Percentiles rank a stretch among this genome's conserved stretches.
phyloP scores from a whole-genome alignment of 2,113 vertebrate species.

The Phoxinus phoxinus region DNA sequence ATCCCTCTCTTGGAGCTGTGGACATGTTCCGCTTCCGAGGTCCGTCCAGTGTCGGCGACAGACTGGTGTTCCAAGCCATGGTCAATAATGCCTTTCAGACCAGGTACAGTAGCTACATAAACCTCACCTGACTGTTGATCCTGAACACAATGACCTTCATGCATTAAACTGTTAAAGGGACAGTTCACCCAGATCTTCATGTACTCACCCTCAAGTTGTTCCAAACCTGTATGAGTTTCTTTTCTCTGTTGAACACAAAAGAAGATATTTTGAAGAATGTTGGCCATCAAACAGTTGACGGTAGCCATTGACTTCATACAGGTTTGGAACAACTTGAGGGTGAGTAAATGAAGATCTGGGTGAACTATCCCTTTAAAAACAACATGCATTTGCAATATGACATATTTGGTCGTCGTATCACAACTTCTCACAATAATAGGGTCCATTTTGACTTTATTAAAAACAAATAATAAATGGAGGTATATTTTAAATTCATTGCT shows the following conservation, averaged over 20 bases:
- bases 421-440: not conserved
- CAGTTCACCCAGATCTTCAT: too few relatives aligned
- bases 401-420: not conserved
- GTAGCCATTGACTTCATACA: too few relatives aligned
- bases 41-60: constrained; percentile 90
- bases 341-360: too few relatives aligned
- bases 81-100: constrained; percentile 95
- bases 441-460: too few relatives aligned
- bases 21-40: constrained; percentile 98
- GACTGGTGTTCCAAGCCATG: constrained; percentile 91
- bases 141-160: not conserved
- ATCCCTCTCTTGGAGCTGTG: constrained; percentile 87
- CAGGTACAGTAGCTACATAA: constrained; percentile 72
- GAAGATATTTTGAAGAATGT: too few relatives aligned
- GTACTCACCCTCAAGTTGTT: too few relatives aligned
- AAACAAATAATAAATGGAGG: not conserved
- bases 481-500: not conserved
- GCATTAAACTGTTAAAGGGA: not conserved
- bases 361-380: too few relatives aligned
- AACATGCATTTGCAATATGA: not conserved
- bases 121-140: not conserved
- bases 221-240: too few relatives aligned
- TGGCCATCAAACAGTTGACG: too few relatives aligned
- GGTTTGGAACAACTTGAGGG: too few relatives aligned
- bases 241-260: too few relatives aligned